A percentile compares a stretch with the other conserved stretches of the same genome.
phyloP scores from a whole-genome alignment of 2,113 vertebrate genomes.

The Apaloderma vittatum region DNA sequence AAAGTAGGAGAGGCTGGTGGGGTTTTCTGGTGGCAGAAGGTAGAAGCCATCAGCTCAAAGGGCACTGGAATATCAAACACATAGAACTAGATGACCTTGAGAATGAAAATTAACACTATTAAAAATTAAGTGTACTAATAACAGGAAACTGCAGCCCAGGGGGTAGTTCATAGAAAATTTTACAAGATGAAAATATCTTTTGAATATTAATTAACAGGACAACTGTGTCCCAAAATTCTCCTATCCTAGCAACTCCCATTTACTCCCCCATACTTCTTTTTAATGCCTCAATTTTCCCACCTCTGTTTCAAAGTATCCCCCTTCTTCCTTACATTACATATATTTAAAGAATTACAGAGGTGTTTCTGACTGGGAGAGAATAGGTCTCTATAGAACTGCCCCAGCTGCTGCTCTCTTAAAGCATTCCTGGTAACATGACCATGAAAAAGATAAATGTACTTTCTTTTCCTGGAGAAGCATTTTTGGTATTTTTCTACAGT shows the following conservation, averaged over 20 bases:
- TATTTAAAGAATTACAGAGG: neutral
- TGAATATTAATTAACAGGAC: constrained; percentile 17
- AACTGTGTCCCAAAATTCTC: neutral
- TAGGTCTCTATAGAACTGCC: neutral
- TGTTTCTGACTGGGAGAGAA: neutral
- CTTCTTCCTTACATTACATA: neutral
- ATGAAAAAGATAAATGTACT: neutral
- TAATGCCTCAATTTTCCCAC: neutral
- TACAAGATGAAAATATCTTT: neutral
- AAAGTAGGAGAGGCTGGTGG: neutral
- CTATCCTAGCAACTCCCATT: neutral
- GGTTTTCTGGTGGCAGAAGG: neutral
- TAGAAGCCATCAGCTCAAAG: neutral
- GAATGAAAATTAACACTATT: constrained; percentile 13
- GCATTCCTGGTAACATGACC: neutral
- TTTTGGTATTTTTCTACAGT: neutral
- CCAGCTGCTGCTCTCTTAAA: neutral
- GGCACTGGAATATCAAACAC: neutral
- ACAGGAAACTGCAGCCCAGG: neutral
- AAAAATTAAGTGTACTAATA: constrained; percentile 47
- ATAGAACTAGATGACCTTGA: constrained; percentile 21
- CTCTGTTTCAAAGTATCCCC: neutral
- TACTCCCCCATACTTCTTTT: neutral
- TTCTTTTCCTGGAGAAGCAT: neutral
- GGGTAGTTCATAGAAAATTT: neutral